Evolutionary conservation across 2,888 invertebrate genomes (phyloP).

Genomic region (Zeuzera pyrina): DNA sequence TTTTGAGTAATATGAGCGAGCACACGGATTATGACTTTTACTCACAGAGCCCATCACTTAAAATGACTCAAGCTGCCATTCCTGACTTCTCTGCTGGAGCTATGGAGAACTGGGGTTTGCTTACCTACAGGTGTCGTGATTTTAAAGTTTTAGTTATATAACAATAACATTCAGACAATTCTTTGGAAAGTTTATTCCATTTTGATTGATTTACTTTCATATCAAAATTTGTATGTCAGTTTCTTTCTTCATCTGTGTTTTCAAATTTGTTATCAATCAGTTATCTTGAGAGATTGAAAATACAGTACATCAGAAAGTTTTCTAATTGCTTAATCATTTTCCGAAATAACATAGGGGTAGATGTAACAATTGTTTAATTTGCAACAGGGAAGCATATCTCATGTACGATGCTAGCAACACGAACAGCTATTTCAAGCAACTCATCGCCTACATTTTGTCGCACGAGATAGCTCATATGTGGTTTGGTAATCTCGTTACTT

Average conservation of each 20-base stretch:
- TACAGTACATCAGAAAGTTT: no score
- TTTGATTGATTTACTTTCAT: no score
- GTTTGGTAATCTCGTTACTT: constrained; percentile 79
- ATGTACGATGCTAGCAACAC: constrained; percentile 53
- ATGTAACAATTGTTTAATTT: no score
- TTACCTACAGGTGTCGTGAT: constrained; percentile 80
- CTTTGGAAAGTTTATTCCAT: no score
- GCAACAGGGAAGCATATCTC: constrained; percentile 53
- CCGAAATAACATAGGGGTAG: no score
- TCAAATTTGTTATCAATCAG: no score
- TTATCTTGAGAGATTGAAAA: no score
- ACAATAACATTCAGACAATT: no score
- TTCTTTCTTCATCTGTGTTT: no score
- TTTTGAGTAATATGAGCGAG: constrained; percentile 63
- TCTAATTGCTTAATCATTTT: no score
- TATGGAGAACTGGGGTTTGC: constrained; percentile 90
- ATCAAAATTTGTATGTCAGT: no score
- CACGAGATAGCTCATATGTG: constrained; percentile 85
- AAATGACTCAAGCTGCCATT: constrained; percentile 82
- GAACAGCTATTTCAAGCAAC: constrained; percentile 55
- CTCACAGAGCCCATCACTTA: constrained; percentile 51
- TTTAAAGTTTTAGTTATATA: no score
- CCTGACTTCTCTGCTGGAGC: constrained; percentile 85
- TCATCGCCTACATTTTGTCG: constrained; percentile 72
- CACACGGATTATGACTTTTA: constrained; percentile 69